Evolutionary conservation across 2,113 vertebrate species (phyloP), one percentile per base, ranked within the genome.

Genomic region (Piaya cayana): DNA sequence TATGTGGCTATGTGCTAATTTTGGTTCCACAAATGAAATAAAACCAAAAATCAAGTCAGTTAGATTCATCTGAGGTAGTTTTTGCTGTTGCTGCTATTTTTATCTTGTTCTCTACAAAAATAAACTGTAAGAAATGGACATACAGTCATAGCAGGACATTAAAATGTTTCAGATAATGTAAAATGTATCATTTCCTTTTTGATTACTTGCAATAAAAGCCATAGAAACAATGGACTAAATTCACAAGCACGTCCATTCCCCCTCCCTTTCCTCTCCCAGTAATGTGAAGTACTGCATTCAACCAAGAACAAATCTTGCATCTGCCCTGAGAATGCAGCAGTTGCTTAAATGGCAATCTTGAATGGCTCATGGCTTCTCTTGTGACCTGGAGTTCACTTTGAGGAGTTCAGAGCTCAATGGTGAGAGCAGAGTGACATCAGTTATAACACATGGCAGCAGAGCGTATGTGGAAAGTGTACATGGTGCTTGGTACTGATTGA

Each of bases 381-480:
- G 56, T 52, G 34, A 43, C 32, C 42, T 72, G 39, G 37, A 62
- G 55, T 5, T 75, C 30, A 18, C 17, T n/a, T 14, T n/a, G 37
- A 53, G 67, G 42, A 43, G 42, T 56, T 79, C 0, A 2, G 34
- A 50, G 58, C 3, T 1, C 0, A 7, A 4, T 52, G 52, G n/a
- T 62, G 45, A n/a, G 25, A 27, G 7, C 69, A 55, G 56, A 42
- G 43, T 39, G 49, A 26, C 32, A 50, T 52, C 23, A 43, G 10
- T n/a, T 30, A 1, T 32, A 32, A 50, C 22, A 12, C 0, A 0
- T 30, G 21, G 11, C 11, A 45, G 29, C 32, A 50, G 47, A 70
- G 25, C 4, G 10, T 12, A 5, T 9, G 32, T 47, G 19, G 21
- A 69, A 39, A 25, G 56, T 19, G 5, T 6, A 5, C 2, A 2